Evolutionary conservation across 1,140 invertebrate genomes (phyloP).

Genomic region (Achatina immaculata): DNA sequence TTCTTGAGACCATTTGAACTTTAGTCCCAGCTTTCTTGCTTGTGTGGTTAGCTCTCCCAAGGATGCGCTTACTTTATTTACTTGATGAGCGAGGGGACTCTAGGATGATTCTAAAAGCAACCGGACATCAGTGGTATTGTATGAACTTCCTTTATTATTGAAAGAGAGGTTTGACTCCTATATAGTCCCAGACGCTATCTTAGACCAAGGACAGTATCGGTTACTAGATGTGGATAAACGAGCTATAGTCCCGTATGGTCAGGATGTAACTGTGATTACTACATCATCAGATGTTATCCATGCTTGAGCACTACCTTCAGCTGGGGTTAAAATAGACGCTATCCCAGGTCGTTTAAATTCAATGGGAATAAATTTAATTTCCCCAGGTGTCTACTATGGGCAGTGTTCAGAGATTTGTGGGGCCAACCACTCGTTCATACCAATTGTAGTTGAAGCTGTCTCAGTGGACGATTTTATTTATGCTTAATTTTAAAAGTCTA

Average conservation of each 20-base stretch:
- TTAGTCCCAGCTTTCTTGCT: conserved; percentile 76
- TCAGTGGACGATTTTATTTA: conserved; percentile 8
- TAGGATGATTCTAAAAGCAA: conserved; percentile 75
- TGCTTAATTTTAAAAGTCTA: too few species aligned
- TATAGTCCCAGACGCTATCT: conserved; percentile 72
- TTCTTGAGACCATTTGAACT: conserved; percentile 78
- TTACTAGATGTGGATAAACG: conserved; percentile 79
- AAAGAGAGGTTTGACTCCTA: conserved; percentile 77
- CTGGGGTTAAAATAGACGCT: conserved; percentile 79
- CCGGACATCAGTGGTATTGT: conserved; percentile 81
- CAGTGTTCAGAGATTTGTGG: conserved; percentile 87
- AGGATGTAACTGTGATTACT: conserved; percentile 75
- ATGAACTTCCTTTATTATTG: conserved; percentile 77
- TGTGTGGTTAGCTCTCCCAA: conserved; percentile 77
- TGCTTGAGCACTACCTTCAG: conserved; percentile 77
- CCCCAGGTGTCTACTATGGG: conserved; percentile 77
- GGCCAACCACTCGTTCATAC: conserved; percentile 83
- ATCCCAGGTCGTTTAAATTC: conserved; percentile 80
- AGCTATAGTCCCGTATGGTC: conserved; percentile 73
- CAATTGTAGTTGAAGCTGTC: conserved; percentile 76
- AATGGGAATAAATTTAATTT: conserved; percentile 74
- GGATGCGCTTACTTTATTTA: conserved; percentile 76
- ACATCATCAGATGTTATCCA: conserved; percentile 79
- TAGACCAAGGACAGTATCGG: conserved; percentile 72
- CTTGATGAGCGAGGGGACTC: conserved; percentile 76